Evolutionary conservation across 2,888 invertebrate species (phyloP), one percentile per base, ranked within the genome.

Genomic region (Augochlorella aurata): DNA sequence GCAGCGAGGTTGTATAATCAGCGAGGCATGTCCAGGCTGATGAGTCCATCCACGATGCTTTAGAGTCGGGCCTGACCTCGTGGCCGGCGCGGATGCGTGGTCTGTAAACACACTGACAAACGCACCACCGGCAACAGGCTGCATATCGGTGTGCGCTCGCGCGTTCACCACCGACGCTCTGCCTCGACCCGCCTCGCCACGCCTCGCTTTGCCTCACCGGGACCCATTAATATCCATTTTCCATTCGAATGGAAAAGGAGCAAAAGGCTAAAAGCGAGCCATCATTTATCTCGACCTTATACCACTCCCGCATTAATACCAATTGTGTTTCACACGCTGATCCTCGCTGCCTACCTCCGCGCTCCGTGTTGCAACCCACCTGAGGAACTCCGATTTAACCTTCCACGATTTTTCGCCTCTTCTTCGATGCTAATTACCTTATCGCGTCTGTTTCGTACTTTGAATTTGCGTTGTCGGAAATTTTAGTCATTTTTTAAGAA

Each of bases 211-310:
- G 63, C 3, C 84, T 86, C 87, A 83, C 76, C 73, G 83, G 79
- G 68, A 68, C 82, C 90, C 92, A 93, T 93, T 93, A 93, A 92
- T 89, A 85, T 89, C 88, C 87, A 85, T 89, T 89, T 89, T 90
- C 85, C 87, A 87, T 89, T 88, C 85, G 84, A 87, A 89, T 85
- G 88, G 90, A 89, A 92, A 92, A 93, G 90, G 90, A 92, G 58
- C 58, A 58, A 90, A 89, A 90, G 83, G 82, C 84, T 87, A 83
- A 88, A 86, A 86, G 89, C 87, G 88, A 82, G 84, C 86, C 86
- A 90, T 92, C 91, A 92, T 92, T 92, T 91, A 92, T 92, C 91
- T 89, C 88, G 84, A 85, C 88, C 87, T 88, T 85, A 87, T 85
- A 84, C 86, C 82, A 85, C 87, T 88, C 81, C 86, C 86, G 87